These are phyloP conservation scores for Drosophila melanica DNA, from an alignment of 1,140 invertebrate species.

Conservation along the genomic window DNA sequence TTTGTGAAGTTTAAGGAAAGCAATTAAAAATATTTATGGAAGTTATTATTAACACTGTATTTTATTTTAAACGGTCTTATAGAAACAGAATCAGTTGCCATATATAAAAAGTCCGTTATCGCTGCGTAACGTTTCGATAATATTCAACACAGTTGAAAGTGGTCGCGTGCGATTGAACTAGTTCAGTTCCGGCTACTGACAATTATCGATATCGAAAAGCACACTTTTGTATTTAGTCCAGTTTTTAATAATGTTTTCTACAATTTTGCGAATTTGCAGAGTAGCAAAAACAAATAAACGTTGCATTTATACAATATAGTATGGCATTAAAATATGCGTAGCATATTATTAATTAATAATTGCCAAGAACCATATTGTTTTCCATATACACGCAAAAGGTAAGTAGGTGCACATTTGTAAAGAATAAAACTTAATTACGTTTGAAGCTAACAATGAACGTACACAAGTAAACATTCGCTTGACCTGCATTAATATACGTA, in stretches of 20 bases:
- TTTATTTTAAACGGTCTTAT: background rate
- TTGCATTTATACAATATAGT: background rate
- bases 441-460: background rate
- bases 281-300: background rate
- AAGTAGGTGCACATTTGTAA: conserved; percentile 2
- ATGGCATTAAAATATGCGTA: background rate
- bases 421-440: background rate
- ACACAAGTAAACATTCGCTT: background rate
- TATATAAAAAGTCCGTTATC: background rate
- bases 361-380: background rate
- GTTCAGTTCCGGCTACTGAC: conserved; percentile 1
- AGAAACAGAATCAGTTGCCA: background rate
- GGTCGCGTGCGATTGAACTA: background rate
- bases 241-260: conserved; percentile 9
- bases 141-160: conserved; percentile 9
- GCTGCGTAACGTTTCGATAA: background rate
- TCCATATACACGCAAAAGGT: background rate
- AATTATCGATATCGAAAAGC: conserved; percentile 6
- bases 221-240: background rate
- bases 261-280: background rate
- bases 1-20: too few relatives aligned
- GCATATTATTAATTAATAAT: background rate
- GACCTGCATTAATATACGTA: too few relatives aligned
- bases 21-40: too few relatives aligned
- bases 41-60: too few relatives aligned